phyloP scores from a whole-genome alignment of 2,113 vertebrate genomes.

The Callorhinus ursinus region DNA sequence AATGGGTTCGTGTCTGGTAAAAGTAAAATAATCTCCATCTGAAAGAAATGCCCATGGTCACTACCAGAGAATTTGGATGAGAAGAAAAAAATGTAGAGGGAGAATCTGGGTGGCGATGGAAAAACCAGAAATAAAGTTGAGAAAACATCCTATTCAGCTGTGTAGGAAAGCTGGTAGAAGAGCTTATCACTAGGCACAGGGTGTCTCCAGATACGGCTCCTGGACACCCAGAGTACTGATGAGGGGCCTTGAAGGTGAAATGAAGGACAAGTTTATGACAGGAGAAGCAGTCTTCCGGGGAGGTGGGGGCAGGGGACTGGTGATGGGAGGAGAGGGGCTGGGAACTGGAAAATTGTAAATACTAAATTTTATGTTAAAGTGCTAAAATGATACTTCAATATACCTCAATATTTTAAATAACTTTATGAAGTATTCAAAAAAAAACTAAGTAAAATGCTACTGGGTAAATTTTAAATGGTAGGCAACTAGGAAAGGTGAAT shows the following conservation, averaged over 20 bases:
- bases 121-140: not conserved
- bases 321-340: not conserved
- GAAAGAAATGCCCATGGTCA: constrained; percentile 86
- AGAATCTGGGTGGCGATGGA: not conserved
- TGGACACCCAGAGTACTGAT: not conserved
- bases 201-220: not conserved
- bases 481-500: not conserved
- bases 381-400: not conserved
- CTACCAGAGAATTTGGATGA: constrained; percentile 77
- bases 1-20: constrained; percentile 98
- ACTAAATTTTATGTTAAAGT: not conserved
- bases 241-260: not conserved
- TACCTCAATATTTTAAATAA: constrained; percentile 4
- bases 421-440: not conserved
- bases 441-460: not conserved
- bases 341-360: not conserved
- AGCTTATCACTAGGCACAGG: not conserved
- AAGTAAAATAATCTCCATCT: constrained; percentile 99
- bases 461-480: not conserved
- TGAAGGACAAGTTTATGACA: not conserved
- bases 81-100: constrained; percentile 69
- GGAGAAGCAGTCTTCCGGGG: not conserved
- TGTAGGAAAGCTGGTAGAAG: not conserved
- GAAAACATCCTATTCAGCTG: not conserved
- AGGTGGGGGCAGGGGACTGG: not conserved